Conservation (phyloP, 1,140 invertebrate genomes). For the Plutomurus gul region DNA sequence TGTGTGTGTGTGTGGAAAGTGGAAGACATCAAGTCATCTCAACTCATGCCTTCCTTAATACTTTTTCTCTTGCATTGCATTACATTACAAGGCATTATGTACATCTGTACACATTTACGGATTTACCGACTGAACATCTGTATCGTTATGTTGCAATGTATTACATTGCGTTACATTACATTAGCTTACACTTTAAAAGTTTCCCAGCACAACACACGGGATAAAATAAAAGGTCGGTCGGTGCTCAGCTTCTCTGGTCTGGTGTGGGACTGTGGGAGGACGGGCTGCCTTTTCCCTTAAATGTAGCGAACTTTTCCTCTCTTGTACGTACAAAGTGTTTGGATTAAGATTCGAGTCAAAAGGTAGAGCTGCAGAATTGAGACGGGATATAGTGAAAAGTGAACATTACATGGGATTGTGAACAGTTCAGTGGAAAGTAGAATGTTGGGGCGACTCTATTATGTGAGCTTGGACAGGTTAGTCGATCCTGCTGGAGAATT, state of each 20-base stretch:
- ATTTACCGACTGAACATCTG: neutral
- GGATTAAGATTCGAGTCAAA: too few relatives aligned
- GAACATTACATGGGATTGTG: neutral
- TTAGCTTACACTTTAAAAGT: neutral
- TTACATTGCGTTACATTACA: neutral
- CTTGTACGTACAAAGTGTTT: too few relatives aligned
- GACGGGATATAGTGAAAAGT: too few relatives aligned
- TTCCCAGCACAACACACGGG: neutral
- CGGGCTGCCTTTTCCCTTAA: too few relatives aligned
- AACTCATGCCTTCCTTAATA: too few relatives aligned
- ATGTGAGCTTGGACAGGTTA: neutral
- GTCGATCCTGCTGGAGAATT: neutral
- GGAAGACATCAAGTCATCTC: too few relatives aligned
- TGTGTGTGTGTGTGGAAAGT: too few relatives aligned
- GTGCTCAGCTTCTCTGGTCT: too few relatives aligned
- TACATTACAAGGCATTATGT: neutral
- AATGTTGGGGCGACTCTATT: neutral
- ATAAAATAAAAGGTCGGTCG: too few relatives aligned
- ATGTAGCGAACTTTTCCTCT: too few relatives aligned
- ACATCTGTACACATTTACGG: neutral
- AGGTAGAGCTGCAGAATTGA: too few relatives aligned
- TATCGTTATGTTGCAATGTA: neutral
- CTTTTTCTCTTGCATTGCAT: neutral
- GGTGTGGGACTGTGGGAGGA: neutral
- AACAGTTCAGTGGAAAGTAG: constrained; percentile 18